A percentile compares a stretch with the other conserved stretches of the same genome.
These are phyloP conservation scores for Hypolimnas misippus DNA, from an alignment of 2,888 invertebrate species.

Conservation along the genomic window DNA sequence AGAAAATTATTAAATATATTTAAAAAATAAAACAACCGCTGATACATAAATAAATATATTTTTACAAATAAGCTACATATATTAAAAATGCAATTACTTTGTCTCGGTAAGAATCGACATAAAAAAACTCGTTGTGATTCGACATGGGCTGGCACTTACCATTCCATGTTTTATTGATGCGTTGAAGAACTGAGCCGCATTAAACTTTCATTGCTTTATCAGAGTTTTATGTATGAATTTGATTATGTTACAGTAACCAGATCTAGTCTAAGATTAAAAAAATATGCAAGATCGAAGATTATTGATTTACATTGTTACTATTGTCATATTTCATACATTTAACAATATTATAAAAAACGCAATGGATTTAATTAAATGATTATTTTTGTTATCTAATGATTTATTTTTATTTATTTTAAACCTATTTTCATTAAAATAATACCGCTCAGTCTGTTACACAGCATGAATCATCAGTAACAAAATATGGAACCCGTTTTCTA, in stretches of 20 bases:
- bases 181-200: conserved; percentile 53
- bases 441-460: neutral
- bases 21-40: neutral
- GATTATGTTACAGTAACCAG: neutral
- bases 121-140: conserved; percentile 54
- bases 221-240: conserved; percentile 24
- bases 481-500: conserved; percentile 23
- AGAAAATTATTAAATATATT: no score
- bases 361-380: no score
- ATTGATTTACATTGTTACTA: neutral
- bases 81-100: conserved; percentile 37
- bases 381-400: no score
- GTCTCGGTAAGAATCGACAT: conserved; percentile 44
- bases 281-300: neutral
- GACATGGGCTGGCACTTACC: conserved; percentile 69
- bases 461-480: conserved; percentile 24
- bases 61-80: neutral
- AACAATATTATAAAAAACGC: no score
- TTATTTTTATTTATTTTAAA: neutral
- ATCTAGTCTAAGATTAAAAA: neutral
- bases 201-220: conserved; percentile 71
- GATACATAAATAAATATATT: conserved; percentile 11
- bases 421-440: neutral
- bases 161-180: conserved; percentile 74
- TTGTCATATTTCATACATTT: no score